Conservation (phyloP, 1,140 invertebrate species). For the Aphaenogaster rudis region DNA sequence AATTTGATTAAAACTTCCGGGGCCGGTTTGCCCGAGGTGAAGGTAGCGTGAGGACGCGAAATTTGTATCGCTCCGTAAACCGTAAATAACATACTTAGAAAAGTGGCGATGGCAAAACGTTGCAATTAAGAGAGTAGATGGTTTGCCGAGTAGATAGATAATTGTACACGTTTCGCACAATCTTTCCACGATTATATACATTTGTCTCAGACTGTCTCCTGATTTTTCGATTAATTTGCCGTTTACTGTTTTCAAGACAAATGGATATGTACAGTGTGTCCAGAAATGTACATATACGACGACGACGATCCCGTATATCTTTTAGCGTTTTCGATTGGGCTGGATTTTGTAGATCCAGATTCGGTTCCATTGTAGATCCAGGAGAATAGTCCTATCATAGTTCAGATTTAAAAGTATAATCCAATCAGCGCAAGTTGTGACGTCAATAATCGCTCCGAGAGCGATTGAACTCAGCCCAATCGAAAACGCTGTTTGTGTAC, state of each 20-base stretch:
- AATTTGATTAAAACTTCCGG: conserved; percentile 58
- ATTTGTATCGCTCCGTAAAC: conserved; percentile 39
- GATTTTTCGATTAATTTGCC: conserved; percentile 41
- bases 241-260: not conserved
- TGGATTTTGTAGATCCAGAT: too few relatives aligned
- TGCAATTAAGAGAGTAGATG: not conserved
- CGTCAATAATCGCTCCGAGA: too few relatives aligned
- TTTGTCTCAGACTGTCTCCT: not conserved
- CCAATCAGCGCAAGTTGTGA: too few relatives aligned
- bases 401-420: too few relatives aligned
- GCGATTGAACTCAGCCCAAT: too few relatives aligned
- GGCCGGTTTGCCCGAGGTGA: conserved; percentile 4
- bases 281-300: conserved; percentile 46
- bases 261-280: conserved; percentile 13
- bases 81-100: conserved; percentile 44
- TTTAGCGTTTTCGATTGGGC: too few relatives aligned
- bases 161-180: not conserved
- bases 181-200: not conserved
- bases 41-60: not conserved
- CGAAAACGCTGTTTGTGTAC: not conserved
- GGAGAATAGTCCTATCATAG: too few relatives aligned
- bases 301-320: not conserved
- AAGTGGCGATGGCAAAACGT: conserved; percentile 10
- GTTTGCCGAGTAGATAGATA: conserved; percentile 15
- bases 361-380: too few relatives aligned